Evolutionary conservation across 2,113 vertebrate genomes (phyloP), one percentile per base, ranked within the genome.

Genomic region (Telmatochromis bifrenatus): DNA sequence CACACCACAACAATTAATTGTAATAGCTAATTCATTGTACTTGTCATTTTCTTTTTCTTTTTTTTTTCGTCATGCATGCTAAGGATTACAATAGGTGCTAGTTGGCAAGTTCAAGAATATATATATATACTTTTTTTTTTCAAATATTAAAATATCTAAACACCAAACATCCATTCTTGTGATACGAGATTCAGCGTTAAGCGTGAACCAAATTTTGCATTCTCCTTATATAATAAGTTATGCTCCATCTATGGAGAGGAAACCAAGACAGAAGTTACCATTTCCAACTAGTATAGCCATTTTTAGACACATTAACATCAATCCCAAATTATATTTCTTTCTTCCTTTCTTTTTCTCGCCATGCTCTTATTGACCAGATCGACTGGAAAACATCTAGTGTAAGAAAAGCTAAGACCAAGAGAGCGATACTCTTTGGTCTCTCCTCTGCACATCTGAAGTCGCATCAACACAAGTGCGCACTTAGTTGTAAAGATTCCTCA

Each of bases 401-500:
- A 94, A 88, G 92, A 96, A 97, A 95, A 97, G 97, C 97, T 93
- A 89, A 97, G 97, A 97, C 97, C 97, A 93, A 95, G 97, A 97
- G 93, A 98, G 97, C 96, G 93, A 97, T 97, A 97, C 97, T 97
- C 97, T 98, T 95, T 94, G 92, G 94, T 98, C 97, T 98, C 97
- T 98, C 97, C 97, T 99, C 98, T 97, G 98, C 98, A 99, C 97
- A 97, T 98, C 97, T 97, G 97, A 97, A 98, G 98, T 96, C 96
- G 97, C 98, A 92, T 95, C 94, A 98, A 98, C 98, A 97, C 97
- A 98, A 98, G 97, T 98, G 97, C 97, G 97, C 97, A 96, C 98
- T 98, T 97, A 97, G 98, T 97, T 98, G 97, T 98, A 98, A 98
- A 98, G 98, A 98, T 98, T 98, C 97, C 98, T 98, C 98, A 98